Evolutionary conservation across 1,140 invertebrate genomes (phyloP).

Genomic region (Schlechtendalia chinensis): DNA sequence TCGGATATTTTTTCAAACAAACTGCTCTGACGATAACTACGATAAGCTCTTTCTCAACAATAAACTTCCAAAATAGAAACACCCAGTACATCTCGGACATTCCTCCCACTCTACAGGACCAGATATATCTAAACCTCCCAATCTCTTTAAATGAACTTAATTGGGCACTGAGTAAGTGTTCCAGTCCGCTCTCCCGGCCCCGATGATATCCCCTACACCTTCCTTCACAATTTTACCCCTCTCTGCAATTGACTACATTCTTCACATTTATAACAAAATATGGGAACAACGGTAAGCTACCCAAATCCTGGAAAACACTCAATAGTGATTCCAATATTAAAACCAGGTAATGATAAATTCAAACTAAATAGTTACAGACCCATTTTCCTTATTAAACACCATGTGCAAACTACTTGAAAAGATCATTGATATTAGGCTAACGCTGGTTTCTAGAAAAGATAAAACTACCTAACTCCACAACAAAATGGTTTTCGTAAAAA

Average conservation of each 20-base stretch:
- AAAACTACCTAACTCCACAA: neutral
- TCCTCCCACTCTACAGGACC: neutral
- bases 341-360: too few relatives aligned
- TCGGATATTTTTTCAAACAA: neutral
- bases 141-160: neutral
- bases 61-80: neutral
- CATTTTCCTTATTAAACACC: slow-evolving; percentile 59
- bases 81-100: neutral
- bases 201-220: neutral
- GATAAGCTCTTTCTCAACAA: neutral
- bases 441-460: neutral
- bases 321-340: too few relatives aligned
- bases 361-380: slow-evolving; percentile 62
- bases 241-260: too few relatives aligned
- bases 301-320: too few relatives aligned
- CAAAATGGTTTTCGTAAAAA: neutral
- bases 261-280: neutral
- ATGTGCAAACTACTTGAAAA: neutral
- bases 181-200: neutral
- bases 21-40: neutral
- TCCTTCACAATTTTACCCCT: neutral
- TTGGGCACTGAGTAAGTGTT: neutral
- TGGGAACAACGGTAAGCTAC: neutral
- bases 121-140: too few relatives aligned
- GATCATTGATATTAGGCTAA: neutral